Evolutionary conservation across 2,888 invertebrate genomes (phyloP).

Genomic region (Pasiphila rectangulata): DNA sequence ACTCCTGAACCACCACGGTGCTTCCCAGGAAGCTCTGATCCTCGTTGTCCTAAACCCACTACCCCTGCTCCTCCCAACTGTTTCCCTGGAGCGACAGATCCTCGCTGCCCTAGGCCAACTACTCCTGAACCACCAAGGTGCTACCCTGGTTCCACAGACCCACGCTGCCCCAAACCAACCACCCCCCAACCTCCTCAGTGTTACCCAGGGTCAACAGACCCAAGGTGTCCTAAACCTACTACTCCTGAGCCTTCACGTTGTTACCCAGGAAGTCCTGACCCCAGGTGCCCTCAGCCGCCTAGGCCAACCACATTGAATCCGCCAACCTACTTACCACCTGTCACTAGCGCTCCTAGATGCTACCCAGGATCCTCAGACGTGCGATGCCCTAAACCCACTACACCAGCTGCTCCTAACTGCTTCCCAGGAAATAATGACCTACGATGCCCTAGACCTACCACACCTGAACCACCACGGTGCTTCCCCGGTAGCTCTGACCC

Average conservation of each 20-base stretch:
- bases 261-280: constrained; percentile 33
- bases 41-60: constrained; percentile 39
- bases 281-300: constrained; percentile 32
- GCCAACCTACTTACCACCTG: no score
- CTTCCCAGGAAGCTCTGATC: constrained; percentile 31
- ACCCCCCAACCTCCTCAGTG: constrained; percentile 41
- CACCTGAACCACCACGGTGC: constrained; percentile 9
- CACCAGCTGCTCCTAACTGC: constrained; percentile 41
- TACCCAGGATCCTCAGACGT: constrained; percentile 46
- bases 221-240: constrained; percentile 38
- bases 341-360: constrained; percentile 42
- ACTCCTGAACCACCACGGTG: constrained; percentile 26
- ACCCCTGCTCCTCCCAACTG: constrained; percentile 32
- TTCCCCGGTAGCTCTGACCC: constrained; percentile 17
- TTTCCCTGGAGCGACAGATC: constrained; percentile 20
- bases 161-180: constrained; percentile 43
- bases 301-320: constrained; percentile 35
- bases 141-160: constrained; percentile 47
- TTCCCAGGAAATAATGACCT: constrained; percentile 42
- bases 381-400: constrained; percentile 42
- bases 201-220: constrained; percentile 46
- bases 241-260: constrained; percentile 37
- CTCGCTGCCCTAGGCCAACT: constrained; percentile 20
- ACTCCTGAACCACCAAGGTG: constrained; percentile 38
- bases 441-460: constrained; percentile 19